Conservation (phyloP, 2,797 vertebrate species). For the Cephalopachus bancanus region DNA sequence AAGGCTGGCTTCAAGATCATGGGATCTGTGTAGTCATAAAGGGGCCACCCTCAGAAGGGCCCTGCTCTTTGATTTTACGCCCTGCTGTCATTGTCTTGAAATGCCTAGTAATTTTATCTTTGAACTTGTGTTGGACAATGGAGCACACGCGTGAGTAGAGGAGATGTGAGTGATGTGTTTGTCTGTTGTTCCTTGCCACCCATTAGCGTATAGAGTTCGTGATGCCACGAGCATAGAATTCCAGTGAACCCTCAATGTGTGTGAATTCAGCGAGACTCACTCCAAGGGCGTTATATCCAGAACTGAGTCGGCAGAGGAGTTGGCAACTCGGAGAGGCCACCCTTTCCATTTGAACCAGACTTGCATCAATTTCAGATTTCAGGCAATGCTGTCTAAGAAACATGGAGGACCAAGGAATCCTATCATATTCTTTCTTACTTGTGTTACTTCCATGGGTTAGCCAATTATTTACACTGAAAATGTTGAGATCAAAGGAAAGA, state of each 20-base stretch:
- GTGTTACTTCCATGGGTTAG: not conserved
- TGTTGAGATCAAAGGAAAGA: not conserved
- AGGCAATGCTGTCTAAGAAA: not conserved
- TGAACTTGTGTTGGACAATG: not conserved
- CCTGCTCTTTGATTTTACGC: not conserved
- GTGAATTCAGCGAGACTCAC: not conserved
- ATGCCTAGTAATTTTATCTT: not conserved
- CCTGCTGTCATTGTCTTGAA: not conserved
- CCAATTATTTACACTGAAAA: not conserved
- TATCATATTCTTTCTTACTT: not conserved
- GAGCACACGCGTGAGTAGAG: not conserved
- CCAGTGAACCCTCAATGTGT: not conserved
- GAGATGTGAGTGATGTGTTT: not conserved
- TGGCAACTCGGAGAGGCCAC: not conserved
- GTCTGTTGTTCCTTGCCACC: not conserved
- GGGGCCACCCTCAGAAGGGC: not conserved
- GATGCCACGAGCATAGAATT: not conserved
- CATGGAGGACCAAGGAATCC: not conserved
- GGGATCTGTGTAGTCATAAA: not conserved
- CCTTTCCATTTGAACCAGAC: not conserved
- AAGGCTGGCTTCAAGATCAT: not conserved
- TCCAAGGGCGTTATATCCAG: not conserved
- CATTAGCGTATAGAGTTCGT: not conserved
- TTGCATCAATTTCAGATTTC: not conserved
- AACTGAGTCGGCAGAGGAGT: not conserved